Conservation (phyloP, 92 coral and sea anemone species). For the Parazoanthus swiftii region DNA sequence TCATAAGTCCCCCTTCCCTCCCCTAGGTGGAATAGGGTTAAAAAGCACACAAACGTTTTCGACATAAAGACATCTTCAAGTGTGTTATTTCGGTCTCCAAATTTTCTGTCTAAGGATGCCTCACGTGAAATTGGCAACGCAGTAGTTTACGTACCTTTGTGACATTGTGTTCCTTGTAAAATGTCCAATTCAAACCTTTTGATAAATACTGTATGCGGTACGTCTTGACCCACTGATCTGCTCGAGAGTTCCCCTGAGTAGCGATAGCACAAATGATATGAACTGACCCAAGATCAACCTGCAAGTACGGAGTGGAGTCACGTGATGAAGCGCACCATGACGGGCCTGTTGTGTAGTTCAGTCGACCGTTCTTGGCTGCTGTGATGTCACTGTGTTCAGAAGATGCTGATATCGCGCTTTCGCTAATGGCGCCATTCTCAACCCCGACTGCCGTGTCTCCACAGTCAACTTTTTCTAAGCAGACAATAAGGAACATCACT, state of each 20-base stretch:
- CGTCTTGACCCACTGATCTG: conserved; percentile 42
- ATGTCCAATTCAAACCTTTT: conserved; percentile 9
- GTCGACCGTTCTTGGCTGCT: conserved; percentile 43
- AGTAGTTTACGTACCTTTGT: background rate
- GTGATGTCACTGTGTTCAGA: background rate
- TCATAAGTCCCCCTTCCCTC: too few species aligned
- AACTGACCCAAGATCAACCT: conserved; percentile 44
- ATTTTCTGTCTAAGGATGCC: too few species aligned
- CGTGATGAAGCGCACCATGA: conserved; percentile 47
- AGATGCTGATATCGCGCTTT: conserved; percentile 22
- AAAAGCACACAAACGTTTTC: too few species aligned
- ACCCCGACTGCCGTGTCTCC: conserved; percentile 31
- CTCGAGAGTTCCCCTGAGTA: conserved; percentile 47
- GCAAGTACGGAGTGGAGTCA: conserved; percentile 24
- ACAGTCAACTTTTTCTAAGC: conserved; percentile 4
- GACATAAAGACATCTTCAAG: too few species aligned
- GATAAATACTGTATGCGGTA: conserved; percentile 3
- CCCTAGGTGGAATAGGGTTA: too few species aligned
- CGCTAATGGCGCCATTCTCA: background rate
- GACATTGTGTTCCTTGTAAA: background rate
- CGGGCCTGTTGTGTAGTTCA: conserved; percentile 26
- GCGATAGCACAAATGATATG: conserved; percentile 45
- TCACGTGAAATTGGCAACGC: background rate
- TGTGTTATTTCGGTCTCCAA: too few species aligned
- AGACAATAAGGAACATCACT: too few species aligned